A percentile compares a stretch with the other conserved stretches of the same genome.
Conservation (phyloP, 2,888 invertebrate species). For the Masnerella sp. region DNA sequence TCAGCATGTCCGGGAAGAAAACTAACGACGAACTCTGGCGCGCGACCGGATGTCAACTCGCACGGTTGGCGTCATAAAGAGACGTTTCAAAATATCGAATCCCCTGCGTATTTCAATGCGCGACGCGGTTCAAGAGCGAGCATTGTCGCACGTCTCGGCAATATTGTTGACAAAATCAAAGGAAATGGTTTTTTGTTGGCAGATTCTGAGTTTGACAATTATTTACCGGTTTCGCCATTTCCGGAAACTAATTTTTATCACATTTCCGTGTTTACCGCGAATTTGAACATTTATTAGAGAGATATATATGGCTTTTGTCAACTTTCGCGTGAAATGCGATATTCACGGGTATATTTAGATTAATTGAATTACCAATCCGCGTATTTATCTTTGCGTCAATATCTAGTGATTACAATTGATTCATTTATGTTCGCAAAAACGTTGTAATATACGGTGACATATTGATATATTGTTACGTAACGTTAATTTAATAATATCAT, state of each 20-base stretch:
- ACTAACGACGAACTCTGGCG: conserved; percentile 44
- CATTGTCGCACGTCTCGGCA: background rate
- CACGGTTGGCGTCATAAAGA: conserved; percentile 26
- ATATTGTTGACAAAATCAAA: conserved; percentile 17
- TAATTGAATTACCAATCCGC: too few species aligned
- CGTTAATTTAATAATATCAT: background rate
- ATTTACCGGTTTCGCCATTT: too few species aligned
- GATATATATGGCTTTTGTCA: too few species aligned
- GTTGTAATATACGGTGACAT: background rate
- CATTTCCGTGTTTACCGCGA: too few species aligned
- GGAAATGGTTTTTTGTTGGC: background rate
- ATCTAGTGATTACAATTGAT: background rate
- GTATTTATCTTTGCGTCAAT: background rate
- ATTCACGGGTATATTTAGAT: too few species aligned
- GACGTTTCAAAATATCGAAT: conserved; percentile 41
- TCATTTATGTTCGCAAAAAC: background rate
- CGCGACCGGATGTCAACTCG: conserved; percentile 49
- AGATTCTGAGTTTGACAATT: background rate
- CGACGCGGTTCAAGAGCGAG: conserved; percentile 11
- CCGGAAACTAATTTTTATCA: too few species aligned
- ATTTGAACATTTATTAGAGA: too few species aligned
- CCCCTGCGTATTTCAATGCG: conserved; percentile 19
- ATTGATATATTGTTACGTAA: background rate
- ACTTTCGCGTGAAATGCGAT: too few species aligned
- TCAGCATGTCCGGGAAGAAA: conserved; percentile 47